Conservation (phyloP, 2,888 invertebrate species). For the Machimus rusticus region DNA sequence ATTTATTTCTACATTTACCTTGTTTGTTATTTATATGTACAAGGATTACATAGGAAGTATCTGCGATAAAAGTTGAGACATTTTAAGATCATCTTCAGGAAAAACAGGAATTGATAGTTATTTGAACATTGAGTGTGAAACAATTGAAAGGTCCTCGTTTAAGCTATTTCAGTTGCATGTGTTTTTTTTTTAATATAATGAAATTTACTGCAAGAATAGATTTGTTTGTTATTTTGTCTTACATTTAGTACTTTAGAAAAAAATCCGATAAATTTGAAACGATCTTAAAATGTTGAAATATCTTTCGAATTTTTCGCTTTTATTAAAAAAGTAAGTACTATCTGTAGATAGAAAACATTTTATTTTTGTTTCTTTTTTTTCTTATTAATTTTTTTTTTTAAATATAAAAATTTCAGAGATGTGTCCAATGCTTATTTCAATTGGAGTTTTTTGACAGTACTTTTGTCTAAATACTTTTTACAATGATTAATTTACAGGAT, state of each 20-base stretch:
- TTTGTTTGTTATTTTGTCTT: neutral
- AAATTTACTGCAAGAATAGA: neutral
- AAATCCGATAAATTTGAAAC: neutral
- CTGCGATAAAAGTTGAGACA: neutral
- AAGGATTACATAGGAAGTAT: constrained; percentile 17
- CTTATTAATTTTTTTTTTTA: neutral
- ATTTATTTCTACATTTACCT: constrained; percentile 37
- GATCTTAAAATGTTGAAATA: constrained; percentile 22
- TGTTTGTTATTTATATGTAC: constrained; percentile 14
- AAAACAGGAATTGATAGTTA: neutral
- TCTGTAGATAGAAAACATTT: constrained; percentile 14
- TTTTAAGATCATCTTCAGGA: constrained; percentile 21
- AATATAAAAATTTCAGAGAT: constrained; percentile 11
- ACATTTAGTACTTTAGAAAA: neutral
- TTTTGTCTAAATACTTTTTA: constrained; percentile 10
- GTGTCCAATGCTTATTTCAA: neutral
- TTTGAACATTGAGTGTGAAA: neutral
- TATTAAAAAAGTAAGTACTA: constrained; percentile 5
- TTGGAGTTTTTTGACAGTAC: constrained; percentile 16
- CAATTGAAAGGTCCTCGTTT: neutral
- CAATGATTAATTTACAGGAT: constrained; percentile 13
- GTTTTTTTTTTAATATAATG: neutral
- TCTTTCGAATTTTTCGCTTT: neutral
- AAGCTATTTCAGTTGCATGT: neutral
- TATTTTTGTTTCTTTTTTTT: neutral